These are phyloP conservation scores for Aporophyla nigra DNA, from an alignment of 2,888 invertebrate species.

Conservation along the genomic window DNA sequence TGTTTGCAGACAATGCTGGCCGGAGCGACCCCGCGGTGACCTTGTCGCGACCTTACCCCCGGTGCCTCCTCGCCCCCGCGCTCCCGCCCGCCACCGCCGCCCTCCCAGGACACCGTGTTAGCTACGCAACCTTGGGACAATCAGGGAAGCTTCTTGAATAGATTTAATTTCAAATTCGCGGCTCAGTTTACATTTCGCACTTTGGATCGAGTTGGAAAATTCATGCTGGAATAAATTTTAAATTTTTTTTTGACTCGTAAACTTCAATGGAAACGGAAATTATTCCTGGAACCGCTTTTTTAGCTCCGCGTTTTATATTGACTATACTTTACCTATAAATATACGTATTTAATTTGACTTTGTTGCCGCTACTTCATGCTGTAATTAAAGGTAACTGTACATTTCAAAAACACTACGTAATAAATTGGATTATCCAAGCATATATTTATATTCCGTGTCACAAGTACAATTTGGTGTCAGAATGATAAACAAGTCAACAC, in stretches of 20 bases:
- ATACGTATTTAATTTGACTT: not conserved
- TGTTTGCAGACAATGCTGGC: constrained; percentile 76
- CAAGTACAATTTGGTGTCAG: constrained; percentile 3
- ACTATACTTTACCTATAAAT: not conserved
- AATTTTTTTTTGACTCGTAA: constrained; percentile 16
- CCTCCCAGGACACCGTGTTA: constrained; percentile 80
- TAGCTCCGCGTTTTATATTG: not conserved
- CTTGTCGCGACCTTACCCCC: constrained; percentile 82
- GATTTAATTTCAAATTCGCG: constrained; percentile 74
- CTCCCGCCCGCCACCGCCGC: constrained; percentile 62
- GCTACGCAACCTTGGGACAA: constrained; percentile 81
- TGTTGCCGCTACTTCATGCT: not conserved
- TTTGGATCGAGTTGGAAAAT: constrained; percentile 41
- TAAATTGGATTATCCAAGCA: not conserved
- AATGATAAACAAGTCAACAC: constrained; percentile 7
- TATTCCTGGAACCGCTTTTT: constrained; percentile 3
- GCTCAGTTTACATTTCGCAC: constrained; percentile 59
- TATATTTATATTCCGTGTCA: not conserved
- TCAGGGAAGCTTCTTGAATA: constrained; percentile 77
- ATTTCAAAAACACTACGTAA: not conserved
- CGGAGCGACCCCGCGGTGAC: constrained; percentile 79
- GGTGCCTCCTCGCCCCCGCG: constrained; percentile 62
- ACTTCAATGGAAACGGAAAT: constrained; percentile 19
- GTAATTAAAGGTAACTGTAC: not conserved
- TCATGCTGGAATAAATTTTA: constrained; percentile 29